These are phyloP conservation scores for Falco naumanni DNA, from an alignment of 2,797 vertebrate genomes.

Conservation along the genomic window DNA sequence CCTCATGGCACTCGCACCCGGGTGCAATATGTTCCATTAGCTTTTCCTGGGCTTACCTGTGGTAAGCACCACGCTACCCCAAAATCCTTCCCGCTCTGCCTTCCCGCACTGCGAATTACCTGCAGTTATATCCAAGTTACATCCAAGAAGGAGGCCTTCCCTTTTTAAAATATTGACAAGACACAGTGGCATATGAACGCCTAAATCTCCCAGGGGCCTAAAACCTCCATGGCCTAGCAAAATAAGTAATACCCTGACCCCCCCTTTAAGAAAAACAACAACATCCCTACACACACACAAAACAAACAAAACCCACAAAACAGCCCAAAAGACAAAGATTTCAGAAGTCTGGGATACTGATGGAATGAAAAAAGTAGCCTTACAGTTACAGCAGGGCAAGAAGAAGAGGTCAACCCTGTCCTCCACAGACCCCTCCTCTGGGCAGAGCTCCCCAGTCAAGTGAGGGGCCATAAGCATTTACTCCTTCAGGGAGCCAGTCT, in stretches of 20 bases:
- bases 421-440: background rate
- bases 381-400: background rate
- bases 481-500: background rate
- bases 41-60: background rate
- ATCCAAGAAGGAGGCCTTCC: background rate
- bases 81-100: background rate
- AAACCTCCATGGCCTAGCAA: background rate
- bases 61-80: background rate
- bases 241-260: no score
- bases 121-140: background rate
- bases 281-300: background rate
- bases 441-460: background rate
- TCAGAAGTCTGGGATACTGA: background rate
- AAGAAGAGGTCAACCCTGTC: background rate
- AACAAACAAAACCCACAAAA: background rate
- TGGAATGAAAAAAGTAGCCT: background rate
- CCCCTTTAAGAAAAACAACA: no score
- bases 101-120: background rate
- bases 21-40: background rate
- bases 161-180: background rate
- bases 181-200: background rate
- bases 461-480: fast-evolving
- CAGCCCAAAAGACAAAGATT: background rate
- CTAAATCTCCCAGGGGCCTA: background rate
- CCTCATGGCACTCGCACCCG: background rate